Percentiles rank a stretch among this genome's conserved stretches.
Evolutionary conservation across 2,888 invertebrate genomes (phyloP).

Genomic region (Agapostemon virescens): DNA sequence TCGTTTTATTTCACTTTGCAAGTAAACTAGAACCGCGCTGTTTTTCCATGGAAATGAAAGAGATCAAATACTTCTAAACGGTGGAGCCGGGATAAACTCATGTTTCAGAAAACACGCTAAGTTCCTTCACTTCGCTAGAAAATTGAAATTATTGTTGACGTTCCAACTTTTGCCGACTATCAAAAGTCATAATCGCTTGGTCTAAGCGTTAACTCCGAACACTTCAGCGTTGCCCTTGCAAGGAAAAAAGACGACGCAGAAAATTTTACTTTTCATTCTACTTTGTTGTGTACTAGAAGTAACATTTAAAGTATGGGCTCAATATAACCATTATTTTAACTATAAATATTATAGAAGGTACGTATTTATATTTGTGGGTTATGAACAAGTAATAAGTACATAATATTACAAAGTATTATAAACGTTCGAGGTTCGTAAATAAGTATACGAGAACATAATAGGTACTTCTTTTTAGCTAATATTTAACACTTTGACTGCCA

Average conservation of each 20-base stretch:
- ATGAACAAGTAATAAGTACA: not conserved
- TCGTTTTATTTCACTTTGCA: not conserved
- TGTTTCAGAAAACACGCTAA: slow-evolving; percentile 39
- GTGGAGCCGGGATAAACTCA: slow-evolving; percentile 25
- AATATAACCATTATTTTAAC: too few relatives aligned
- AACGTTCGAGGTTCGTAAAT: not conserved
- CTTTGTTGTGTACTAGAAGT: not conserved
- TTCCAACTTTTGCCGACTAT: slow-evolving; percentile 19
- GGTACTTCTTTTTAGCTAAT: not conserved
- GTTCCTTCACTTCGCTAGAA: slow-evolving; percentile 29
- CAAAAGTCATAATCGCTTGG: slow-evolving; percentile 39
- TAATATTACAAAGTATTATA: not conserved
- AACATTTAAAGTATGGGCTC: not conserved
- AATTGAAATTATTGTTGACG: slow-evolving; percentile 39
- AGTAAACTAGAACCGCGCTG: not conserved
- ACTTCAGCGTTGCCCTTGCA: not conserved
- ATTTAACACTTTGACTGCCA: too few relatives aligned
- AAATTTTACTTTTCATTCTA: not conserved
- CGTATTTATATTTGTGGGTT: too few relatives aligned
- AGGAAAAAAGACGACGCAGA: not conserved
- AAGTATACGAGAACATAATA: not conserved
- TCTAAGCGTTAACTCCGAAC: slow-evolving; percentile 16
- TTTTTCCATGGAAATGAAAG: slow-evolving; percentile 17
- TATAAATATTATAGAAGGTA: too few relatives aligned
- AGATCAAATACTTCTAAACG: slow-evolving; percentile 16